phyloP scores from a whole-genome alignment of 1,140 invertebrate species.

The Hirudo medicinalis region DNA sequence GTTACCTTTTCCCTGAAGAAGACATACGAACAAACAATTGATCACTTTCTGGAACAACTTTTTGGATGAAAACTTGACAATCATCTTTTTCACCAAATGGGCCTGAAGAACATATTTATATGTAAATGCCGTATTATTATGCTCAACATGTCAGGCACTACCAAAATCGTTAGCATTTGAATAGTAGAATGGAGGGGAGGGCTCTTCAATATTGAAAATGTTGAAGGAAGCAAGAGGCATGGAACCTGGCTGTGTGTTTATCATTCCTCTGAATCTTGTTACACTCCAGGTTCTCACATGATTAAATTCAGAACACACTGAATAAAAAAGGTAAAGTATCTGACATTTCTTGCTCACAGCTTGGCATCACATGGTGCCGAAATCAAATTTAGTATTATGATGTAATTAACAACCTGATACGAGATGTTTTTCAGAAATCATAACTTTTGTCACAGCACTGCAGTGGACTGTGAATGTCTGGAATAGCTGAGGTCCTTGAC shows the following conservation, averaged over 20 bases:
- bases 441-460: slow-evolving; percentile 78
- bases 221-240: slow-evolving; percentile 92
- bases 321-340: background rate
- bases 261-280: slow-evolving; percentile 81
- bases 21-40: slow-evolving; percentile 82
- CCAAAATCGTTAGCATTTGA: slow-evolving; percentile 65
- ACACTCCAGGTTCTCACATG: slow-evolving; percentile 93
- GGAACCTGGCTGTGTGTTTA: slow-evolving; percentile 91
- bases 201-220: slow-evolving; percentile 74
- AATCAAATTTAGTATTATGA: background rate
- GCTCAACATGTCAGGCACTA: background rate
- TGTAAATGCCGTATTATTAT: background rate
- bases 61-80: slow-evolving; percentile 93
- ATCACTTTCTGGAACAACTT: slow-evolving; percentile 89
- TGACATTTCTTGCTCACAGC: background rate
- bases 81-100: slow-evolving; percentile 95
- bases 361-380: background rate
- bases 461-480: slow-evolving; percentile 96
- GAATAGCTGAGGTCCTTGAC: slow-evolving; percentile 86
- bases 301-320: slow-evolving; percentile 90
- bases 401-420: slow-evolving; percentile 52
- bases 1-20: slow-evolving; percentile 76
- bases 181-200: slow-evolving; percentile 61
- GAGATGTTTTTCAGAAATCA: slow-evolving; percentile 86
- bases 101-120: slow-evolving; percentile 45